Base-by-base conservation (phyloP, 2,797 vertebrate species). In the Anniella stebbinsi region DNA sequence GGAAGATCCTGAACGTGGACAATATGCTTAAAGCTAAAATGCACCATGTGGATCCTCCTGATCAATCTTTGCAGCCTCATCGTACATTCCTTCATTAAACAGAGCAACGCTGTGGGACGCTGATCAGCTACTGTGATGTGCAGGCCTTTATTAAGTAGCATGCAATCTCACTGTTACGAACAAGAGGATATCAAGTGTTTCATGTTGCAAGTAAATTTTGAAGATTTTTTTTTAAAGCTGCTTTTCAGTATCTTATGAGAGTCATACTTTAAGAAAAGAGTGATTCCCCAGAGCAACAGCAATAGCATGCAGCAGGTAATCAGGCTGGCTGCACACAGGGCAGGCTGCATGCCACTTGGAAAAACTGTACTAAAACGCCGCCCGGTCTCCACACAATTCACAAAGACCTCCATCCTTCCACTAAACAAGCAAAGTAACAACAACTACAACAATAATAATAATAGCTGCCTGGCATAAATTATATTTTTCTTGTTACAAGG, bases 31-130 rank as follows among this genome's bases (percentile, higher is more conserved):
- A 75, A 95, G 88, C 92, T 92, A 92, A 94, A 90, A 81, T 70
- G 57, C 94, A 93, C 91, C 95, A 91, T 91, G 90, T 93, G 94
- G 94, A 94, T 93, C 85, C 88, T 92, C 95, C 90, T 96, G 92
- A 96, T 96, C 97, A 94, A 91, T 97, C 96, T 96, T 92, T 0
- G 0, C 93, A 95, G 95, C 95, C 95, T 94, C 91, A 95, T 85
- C 96, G 95, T 93, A 95, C 93, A 95, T 96, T 96, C 94, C 96
- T 96, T 96, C 96, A 97, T 97, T 97, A 98, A 96, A 96, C 96
- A 96, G 91, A 91, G 95, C 95, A 96, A 95, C 96, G 94, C 95
- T 80, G n/a, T 11, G 87, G 95, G 96, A 96, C 4, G 77, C 89
- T 80, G 81, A 95, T 95, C 91, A 94, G 96, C 94, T 92, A 89